phyloP scores from a whole-genome alignment of 2,113 vertebrate species.

The Bubo scandiacus region DNA sequence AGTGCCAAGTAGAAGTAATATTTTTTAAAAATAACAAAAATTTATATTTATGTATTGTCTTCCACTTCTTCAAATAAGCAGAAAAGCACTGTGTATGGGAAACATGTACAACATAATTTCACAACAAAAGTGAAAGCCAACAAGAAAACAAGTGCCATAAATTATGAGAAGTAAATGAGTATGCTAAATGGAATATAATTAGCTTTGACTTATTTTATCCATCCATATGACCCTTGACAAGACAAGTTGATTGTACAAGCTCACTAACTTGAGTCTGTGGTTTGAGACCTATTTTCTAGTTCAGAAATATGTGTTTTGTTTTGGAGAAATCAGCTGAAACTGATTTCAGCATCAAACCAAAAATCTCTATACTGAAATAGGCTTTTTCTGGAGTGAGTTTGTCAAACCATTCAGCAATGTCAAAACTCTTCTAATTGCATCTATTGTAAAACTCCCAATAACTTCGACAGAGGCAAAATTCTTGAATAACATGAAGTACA shows the following conservation, averaged over 20 bases:
- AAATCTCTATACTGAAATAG: not conserved
- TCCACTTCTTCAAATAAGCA: not conserved
- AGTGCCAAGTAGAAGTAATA: not conserved
- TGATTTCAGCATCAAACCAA: not conserved
- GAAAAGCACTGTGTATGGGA: not conserved
- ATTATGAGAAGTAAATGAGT: not conserved
- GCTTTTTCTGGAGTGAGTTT: not conserved
- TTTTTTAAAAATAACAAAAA: not conserved
- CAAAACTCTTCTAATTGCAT: not conserved
- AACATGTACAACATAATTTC: not conserved
- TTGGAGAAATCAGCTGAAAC: not conserved
- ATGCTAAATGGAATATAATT: not conserved
- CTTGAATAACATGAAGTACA: not conserved
- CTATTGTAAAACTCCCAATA: not conserved
- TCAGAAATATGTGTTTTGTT: not conserved
- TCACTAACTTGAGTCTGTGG: not conserved
- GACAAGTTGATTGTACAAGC: not conserved
- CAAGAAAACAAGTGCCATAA: not conserved
- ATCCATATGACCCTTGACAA: not conserved
- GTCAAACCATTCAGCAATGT: not conserved
- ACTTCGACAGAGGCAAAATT: not conserved
- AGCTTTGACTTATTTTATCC: not conserved
- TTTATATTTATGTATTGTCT: not conserved
- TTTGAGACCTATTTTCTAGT: not conserved
- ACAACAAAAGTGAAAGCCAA: not conserved